A percentile compares a stretch with the other conserved stretches of the same genome.
These are phyloP conservation scores for Pemphredon lugubris DNA, from an alignment of 2,888 invertebrate species.

Conservation along the genomic window DNA sequence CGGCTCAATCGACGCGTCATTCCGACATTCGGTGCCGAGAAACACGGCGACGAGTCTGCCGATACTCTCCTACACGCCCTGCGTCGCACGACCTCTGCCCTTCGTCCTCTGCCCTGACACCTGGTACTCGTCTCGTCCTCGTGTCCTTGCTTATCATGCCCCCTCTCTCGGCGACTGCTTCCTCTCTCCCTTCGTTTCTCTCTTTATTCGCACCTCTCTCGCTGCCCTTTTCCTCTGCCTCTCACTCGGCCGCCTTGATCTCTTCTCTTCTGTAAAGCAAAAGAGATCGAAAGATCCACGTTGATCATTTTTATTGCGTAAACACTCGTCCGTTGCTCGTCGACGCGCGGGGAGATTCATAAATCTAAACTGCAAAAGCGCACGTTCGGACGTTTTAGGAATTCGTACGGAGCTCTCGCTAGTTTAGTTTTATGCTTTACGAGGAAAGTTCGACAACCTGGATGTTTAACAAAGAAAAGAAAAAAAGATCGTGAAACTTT, in stretches of 20 bases:
- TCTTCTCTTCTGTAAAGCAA: slow-evolving; percentile 42
- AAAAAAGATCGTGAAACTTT: too few relatives aligned
- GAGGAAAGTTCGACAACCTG: too few relatives aligned
- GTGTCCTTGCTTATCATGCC: slow-evolving; percentile 71
- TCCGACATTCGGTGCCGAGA: slow-evolving; percentile 60
- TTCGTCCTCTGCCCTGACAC: slow-evolving; percentile 43
- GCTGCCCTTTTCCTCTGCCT: neutral
- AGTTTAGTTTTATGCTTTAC: too few relatives aligned
- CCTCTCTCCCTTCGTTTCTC: neutral
- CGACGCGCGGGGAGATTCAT: too few relatives aligned
- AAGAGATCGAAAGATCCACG: slow-evolving; percentile 8
- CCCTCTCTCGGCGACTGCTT: slow-evolving; percentile 29
- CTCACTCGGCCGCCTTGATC: slow-evolving; percentile 31
- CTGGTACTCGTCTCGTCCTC: slow-evolving; percentile 48
- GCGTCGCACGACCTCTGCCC: slow-evolving; percentile 52
- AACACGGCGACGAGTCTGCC: slow-evolving; percentile 32
- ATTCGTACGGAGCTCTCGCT: too few relatives aligned
- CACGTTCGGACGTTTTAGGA: too few relatives aligned
- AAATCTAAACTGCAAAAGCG: too few relatives aligned
- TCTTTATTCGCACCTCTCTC: neutral
- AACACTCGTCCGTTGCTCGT: too few relatives aligned
- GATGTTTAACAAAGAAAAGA: too few relatives aligned
- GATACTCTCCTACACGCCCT: slow-evolving; percentile 37
- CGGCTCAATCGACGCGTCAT: slow-evolving; percentile 67
- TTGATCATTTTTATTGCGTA: too few relatives aligned